A percentile compares a stretch with the other conserved stretches of the same genome.
phyloP scores from a whole-genome alignment of 2,888 invertebrate species.

The Tetranychus piercei region DNA sequence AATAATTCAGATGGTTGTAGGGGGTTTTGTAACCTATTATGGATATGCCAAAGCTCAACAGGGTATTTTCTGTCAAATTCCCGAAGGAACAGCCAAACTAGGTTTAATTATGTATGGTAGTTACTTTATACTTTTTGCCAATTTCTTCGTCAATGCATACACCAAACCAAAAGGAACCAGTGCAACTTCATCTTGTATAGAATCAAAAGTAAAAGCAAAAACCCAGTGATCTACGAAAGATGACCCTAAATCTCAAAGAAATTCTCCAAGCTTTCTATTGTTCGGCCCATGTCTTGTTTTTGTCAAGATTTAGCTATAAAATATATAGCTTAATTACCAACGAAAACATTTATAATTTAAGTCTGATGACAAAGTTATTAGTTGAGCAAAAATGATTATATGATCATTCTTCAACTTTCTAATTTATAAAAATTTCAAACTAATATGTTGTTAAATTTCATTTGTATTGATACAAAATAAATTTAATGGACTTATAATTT shows the following conservation, averaged over 20 bases:
- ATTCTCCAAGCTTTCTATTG: too few relatives aligned
- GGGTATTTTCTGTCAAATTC: conserved; percentile 48
- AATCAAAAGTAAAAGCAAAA: not conserved
- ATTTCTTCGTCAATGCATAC: conserved; percentile 82
- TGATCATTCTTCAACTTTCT: too few relatives aligned
- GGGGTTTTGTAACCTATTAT: conserved; percentile 75
- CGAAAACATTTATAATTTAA: too few relatives aligned
- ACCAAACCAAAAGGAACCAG: not conserved
- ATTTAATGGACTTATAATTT: too few relatives aligned
- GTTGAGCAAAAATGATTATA: too few relatives aligned
- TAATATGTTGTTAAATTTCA: too few relatives aligned
- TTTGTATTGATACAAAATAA: too few relatives aligned
- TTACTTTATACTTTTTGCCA: conserved; percentile 75
- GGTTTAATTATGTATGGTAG: conserved; percentile 87
- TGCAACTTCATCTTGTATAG: not conserved
- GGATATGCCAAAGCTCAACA: conserved; percentile 52
- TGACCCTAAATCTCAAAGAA: not conserved
- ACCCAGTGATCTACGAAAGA: not conserved
- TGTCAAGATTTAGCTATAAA: too few relatives aligned
- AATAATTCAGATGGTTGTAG: conserved; percentile 79
- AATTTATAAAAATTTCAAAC: too few relatives aligned
- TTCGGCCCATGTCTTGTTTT: too few relatives aligned
- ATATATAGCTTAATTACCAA: too few relatives aligned
- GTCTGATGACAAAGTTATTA: too few relatives aligned
- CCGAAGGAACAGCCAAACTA: conserved; percentile 61